These are phyloP conservation scores for Platysteira castanea DNA, from an alignment of 2,113 vertebrate species.

Conservation along the genomic window DNA sequence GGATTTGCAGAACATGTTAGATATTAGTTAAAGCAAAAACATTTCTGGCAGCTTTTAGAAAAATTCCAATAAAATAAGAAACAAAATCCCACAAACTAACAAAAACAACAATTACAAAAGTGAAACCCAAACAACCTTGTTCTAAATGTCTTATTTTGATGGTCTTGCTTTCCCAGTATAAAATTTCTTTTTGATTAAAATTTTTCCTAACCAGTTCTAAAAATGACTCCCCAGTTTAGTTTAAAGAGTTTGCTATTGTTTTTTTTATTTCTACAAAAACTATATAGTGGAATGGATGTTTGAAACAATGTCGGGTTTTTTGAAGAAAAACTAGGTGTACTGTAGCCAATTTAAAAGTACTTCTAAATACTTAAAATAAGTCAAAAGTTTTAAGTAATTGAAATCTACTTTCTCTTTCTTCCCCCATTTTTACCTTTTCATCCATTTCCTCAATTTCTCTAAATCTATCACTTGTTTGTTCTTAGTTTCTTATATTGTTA, in stretches of 20 bases:
- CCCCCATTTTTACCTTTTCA: not conserved
- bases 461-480: not conserved
- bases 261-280: not conserved
- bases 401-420: not conserved
- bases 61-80: not conserved
- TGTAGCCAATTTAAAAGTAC: not conserved
- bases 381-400: not conserved
- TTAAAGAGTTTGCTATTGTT: not conserved
- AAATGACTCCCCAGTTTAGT: accelerated
- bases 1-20: not conserved
- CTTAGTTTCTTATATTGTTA: not conserved
- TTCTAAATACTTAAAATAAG: not conserved
- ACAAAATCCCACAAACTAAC: not conserved
- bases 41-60: not conserved
- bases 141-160: not conserved
- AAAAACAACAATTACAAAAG: not conserved
- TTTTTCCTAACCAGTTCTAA: not conserved
- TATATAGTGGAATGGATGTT: not conserved
- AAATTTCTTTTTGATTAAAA: not conserved
- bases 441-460: not conserved
- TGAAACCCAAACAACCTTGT: accelerated
- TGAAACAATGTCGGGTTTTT: not conserved
- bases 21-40: not conserved
- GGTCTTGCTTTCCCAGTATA: not conserved
- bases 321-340: not conserved